Conservation (phyloP, 1,140 invertebrate genomes). For the Xylocopa sonorina region DNA sequence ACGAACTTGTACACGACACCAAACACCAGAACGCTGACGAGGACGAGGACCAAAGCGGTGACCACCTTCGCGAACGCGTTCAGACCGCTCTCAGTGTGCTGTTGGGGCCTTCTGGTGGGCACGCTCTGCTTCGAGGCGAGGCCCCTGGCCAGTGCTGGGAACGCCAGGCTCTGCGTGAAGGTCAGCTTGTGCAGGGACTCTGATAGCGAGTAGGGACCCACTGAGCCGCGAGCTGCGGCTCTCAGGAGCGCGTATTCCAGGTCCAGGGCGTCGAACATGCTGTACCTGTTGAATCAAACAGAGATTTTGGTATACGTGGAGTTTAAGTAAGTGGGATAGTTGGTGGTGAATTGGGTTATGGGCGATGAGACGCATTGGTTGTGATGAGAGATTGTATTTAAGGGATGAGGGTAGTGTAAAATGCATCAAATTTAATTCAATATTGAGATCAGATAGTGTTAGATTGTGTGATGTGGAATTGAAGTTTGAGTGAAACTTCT, state of each 20-base stretch:
- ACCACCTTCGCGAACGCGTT: conserved; percentile 88
- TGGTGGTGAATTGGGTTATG: no score
- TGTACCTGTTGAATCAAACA: conserved; percentile 80
- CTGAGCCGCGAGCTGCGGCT: conserved; percentile 86
- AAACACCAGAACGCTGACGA: conserved; percentile 88
- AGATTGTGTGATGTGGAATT: no score
- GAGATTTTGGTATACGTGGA: not conserved
- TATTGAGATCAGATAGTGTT: no score
- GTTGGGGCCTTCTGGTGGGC: conserved; percentile 82
- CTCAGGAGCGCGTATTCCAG: conserved; percentile 87
- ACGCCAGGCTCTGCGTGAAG: conserved; percentile 89
- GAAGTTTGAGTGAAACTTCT: no score
- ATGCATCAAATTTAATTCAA: no score
- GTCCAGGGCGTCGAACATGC: conserved; percentile 87
- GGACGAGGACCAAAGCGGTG: conserved; percentile 86
- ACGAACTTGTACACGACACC: conserved; percentile 90
- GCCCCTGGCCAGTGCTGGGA: conserved; percentile 87
- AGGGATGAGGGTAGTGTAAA: no score
- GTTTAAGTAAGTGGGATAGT: no score
- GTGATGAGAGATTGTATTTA: no score
- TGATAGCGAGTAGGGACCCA: conserved; percentile 87
- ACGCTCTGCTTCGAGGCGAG: conserved; percentile 86
- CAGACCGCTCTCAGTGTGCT: conserved; percentile 85
- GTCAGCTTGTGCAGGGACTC: conserved; percentile 89
- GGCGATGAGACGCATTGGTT: no score